phyloP scores from a whole-genome alignment of 2,797 vertebrate species.

The Falco berigora region DNA sequence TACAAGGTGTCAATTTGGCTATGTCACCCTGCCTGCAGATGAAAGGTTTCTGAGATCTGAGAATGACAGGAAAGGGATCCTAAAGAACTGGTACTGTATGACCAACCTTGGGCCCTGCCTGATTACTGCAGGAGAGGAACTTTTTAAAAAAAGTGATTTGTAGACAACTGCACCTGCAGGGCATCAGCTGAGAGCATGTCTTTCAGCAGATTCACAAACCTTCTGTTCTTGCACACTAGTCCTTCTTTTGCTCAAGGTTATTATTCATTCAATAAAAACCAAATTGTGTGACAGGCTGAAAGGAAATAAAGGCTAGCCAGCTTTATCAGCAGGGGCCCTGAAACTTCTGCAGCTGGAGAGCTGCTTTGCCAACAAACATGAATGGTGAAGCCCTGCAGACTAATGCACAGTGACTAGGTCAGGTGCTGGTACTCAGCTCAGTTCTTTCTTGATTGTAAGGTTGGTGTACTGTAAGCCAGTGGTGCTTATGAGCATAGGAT shows the following conservation, averaged over 20 bases:
- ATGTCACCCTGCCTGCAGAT: not conserved
- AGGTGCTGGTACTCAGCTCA: not conserved
- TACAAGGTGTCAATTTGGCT: not conserved
- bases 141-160: not conserved
- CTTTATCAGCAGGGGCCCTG: not conserved
- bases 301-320: not conserved
- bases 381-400: not conserved
- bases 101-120: accelerated
- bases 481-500: not conserved
- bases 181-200: not conserved
- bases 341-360: slow-evolving; percentile 4
- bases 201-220: not conserved
- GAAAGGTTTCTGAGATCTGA: not conserved
- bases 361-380: not conserved
- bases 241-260: not conserved
- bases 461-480: not conserved
- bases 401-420: accelerated
- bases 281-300: not conserved
- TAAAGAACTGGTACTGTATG: not conserved
- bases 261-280: not conserved
- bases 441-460: not conserved
- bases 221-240: not conserved
- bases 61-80: not conserved
- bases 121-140: not conserved
- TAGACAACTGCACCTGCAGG: not conserved